Evolutionary conservation across 2,113 vertebrate species (phyloP), one percentile per base, ranked within the genome.

Genomic region (Nannobrachium achirus): DNA sequence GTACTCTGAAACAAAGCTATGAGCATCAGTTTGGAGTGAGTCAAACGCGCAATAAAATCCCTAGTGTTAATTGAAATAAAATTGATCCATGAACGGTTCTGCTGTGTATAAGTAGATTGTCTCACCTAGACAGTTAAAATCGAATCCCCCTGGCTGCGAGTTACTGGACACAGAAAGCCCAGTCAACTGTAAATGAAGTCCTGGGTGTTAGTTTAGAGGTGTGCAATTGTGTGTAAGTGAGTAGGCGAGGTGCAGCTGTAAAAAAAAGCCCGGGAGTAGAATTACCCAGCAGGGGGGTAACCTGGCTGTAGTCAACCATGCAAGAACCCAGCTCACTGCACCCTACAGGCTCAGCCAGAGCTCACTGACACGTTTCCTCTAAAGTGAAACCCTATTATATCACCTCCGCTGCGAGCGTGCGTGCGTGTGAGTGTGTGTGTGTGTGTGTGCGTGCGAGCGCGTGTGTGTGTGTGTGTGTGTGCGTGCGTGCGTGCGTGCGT

Each of bases 231-330:
- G 71, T 63, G 74, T 72, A 56, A 78, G 70, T 65, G 79, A 67
- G 79, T 80, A 66, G 70, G 78, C 0, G 75, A 48, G 10, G 66
- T 42, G 57, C 80, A 83, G 66, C 71, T 83, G 82, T 70, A 20
- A 56, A n/a, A 69, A 83, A 33, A 81, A 71, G 55, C 77, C 70
- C 25, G 6, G 25, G 25, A 5, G 25, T 33, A 33, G 25, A 33
- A 33, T 33, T 33, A 33, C 25, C 25, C 65, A 66, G 66, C 25
- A 33, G 67, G 20, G 74, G 69, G 73, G 71, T 78, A 73, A 69
- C 71, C 59, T 49, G 25, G 25, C 58, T 63, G 49, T 60, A 57
- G 79, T 77, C 59, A 51, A 16, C 71, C 63, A 66, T 60, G 57
- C 63, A 8, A 9, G 13, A 25, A 20, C 11, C 55, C 50, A 66